Evolutionary conservation across 2,113 vertebrate species (phyloP), one percentile per base, ranked within the genome.

Genomic region (Saccopteryx leptura): DNA sequence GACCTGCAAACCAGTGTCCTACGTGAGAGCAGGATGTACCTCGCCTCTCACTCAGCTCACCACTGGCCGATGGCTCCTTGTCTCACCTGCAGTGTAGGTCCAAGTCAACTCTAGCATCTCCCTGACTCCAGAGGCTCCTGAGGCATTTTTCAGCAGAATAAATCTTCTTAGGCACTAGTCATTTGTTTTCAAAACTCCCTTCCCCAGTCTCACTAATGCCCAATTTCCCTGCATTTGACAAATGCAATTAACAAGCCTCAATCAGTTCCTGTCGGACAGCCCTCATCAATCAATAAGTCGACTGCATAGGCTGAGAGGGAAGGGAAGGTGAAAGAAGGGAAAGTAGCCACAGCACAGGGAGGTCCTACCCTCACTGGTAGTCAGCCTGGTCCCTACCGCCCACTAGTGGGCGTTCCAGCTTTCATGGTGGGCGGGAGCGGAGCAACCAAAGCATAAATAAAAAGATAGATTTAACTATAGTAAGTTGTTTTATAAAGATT

Each of bases 181-280:
- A 95, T 97, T 97, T 97, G 94, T 97, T 97, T 97, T 95, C 93
- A 85, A 96, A 96, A 96, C 96, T 90, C 92, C 63, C 48, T 93
- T 90, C 86, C 95, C 65, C 3, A 24, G 60, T 96, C 86, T 96
- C 96, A 96, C 96, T 98, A 96, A 98, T 97, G 97, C 95, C 91
- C 97, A 95, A 97, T 97, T 97, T 97, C 95, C 97, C 79, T 85
- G 89, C 60, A 94, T 97, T 97, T 97, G 96, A 97, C 95, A 97
- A 97, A 97, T 93, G 96, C 94, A 97, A 96, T 98, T 97, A 97
- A 97, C 97, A 96, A 97, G 87, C 69, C 96, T 95, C 1, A 12
- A 97, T 97, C 96, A 94, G 93, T 89, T 97, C 94, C 75, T 81
- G 94, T 83, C 31, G 0, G 26, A 97, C 91, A 96, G 91, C 61